Conservation (phyloP, 2,113 vertebrate genomes). For the Pelusios castaneus region DNA sequence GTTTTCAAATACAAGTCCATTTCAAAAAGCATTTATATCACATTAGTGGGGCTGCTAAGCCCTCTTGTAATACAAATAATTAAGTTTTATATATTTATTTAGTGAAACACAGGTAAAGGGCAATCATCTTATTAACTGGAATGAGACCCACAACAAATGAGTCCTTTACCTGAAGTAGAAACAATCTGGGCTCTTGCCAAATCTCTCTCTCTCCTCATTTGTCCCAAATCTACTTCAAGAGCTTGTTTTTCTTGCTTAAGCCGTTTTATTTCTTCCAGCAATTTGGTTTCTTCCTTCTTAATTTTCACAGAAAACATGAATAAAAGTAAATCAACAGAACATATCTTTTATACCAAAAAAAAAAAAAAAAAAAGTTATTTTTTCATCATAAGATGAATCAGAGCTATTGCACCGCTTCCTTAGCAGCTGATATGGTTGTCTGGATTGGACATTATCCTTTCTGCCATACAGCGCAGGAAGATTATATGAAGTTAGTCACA, state of each 20-base stretch:
- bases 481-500: not conserved
- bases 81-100: not conserved
- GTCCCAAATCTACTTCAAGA: slow-evolving; percentile 86
- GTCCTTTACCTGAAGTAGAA: slow-evolving; percentile 80
- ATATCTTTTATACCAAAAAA: not conserved
- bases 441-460: not conserved
- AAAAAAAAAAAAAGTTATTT: not conserved
- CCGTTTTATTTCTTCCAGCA: slow-evolving; percentile 81
- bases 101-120: not conserved
- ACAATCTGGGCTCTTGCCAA: slow-evolving; percentile 78
- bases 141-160: not conserved
- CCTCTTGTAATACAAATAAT: not conserved
- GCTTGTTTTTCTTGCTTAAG: slow-evolving; percentile 89
- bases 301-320: slow-evolving; percentile 3
- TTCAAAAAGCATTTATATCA: not conserved
- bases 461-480: not conserved
- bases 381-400: not conserved
- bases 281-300: slow-evolving; percentile 83
- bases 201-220: slow-evolving; percentile 86
- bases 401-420: not conserved
- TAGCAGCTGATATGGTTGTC: not conserved
- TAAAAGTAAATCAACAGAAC: not conserved
- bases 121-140: not conserved
- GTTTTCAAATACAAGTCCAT: not conserved
- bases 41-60: not conserved